Evolutionary conservation across 2,113 vertebrate genomes (phyloP), one percentile per base, ranked within the genome.

Genomic region (Cheilinus undulatus): DNA sequence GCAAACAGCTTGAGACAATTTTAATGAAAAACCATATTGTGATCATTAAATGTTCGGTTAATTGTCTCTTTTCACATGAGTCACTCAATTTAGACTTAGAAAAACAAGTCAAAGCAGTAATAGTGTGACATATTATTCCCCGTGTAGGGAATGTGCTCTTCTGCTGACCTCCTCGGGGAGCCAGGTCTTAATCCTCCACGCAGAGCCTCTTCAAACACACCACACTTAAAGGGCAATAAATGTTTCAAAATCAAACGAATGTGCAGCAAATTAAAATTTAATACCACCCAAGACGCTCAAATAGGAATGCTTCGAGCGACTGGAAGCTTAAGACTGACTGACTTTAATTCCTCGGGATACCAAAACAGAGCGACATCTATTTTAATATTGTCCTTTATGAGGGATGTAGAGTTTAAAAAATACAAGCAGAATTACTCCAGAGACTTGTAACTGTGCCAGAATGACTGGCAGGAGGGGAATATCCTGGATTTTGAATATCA

Each of bases 21-120:
- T 49, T 69, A 66, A 69, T 70, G n/a, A 27, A 36, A 70, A 5
- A 40, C 24, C 51, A 42, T 27, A 54, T 42, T 54, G 19, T 36
- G 65, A 56, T 49, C 7, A 7, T 23, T 49, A 27, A 1, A 17
- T 17, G 14, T 15, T 42, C 40, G 5, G 17, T 19, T 42, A 17
- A 42, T 66, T 50, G 14, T 27, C 23, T 65, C 7, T 8, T 75
- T 48, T 40, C 24, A 28, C 32, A n/a, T n/a, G 23, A 63, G 26
- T 26, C 10, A 53, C 22, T 32, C n/a, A 3, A 3, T 61, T 53
- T 10, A 80, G 45, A 42, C 43, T 51, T 13, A 10, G 9, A 27
- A n/a, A 73, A 54, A 42, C 40, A 42, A 42, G 40, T 42, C 19
- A 42, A 42, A 65, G 59, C n/a, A 56, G 12, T 5, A 20, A 48